phyloP scores from a whole-genome alignment of 2,888 invertebrate genomes.

The Tupiocoris notatus region DNA sequence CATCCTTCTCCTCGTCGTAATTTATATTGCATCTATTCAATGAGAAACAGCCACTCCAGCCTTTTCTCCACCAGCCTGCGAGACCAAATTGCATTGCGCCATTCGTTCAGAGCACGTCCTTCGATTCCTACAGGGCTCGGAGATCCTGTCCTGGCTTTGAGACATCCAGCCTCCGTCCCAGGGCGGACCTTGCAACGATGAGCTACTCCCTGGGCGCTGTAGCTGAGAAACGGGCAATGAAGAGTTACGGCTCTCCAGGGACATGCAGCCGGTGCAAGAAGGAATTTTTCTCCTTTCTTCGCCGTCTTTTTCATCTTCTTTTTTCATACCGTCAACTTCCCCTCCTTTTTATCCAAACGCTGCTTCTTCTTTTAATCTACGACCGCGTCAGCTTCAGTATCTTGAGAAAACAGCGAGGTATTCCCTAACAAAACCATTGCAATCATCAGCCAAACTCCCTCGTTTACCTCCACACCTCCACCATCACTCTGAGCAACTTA shows the following conservation, averaged over 20 bases:
- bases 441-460: background rate
- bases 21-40: too few species aligned
- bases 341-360: background rate
- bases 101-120: background rate
- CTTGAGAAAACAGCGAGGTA: constrained; percentile 8
- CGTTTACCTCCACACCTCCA: too few species aligned
- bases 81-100: background rate
- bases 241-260: constrained; percentile 23
- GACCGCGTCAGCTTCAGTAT: background rate
- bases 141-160: background rate
- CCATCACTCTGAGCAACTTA: too few species aligned
- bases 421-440: background rate
- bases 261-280: background rate
- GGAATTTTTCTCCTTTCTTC: background rate
- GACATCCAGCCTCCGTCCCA: background rate
- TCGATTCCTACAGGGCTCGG: background rate
- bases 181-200: background rate
- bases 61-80: too few species aligned
- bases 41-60: too few species aligned
- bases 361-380: constrained; percentile 10
- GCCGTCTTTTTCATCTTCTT: background rate
- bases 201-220: background rate
- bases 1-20: too few species aligned
- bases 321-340: background rate
- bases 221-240: constrained; percentile 14